A percentile compares a stretch with the other conserved stretches of the same genome.
These are phyloP conservation scores for Nothoprocta perdicaria DNA, from an alignment of 2,113 vertebrate genomes.

Conservation along the genomic window DNA sequence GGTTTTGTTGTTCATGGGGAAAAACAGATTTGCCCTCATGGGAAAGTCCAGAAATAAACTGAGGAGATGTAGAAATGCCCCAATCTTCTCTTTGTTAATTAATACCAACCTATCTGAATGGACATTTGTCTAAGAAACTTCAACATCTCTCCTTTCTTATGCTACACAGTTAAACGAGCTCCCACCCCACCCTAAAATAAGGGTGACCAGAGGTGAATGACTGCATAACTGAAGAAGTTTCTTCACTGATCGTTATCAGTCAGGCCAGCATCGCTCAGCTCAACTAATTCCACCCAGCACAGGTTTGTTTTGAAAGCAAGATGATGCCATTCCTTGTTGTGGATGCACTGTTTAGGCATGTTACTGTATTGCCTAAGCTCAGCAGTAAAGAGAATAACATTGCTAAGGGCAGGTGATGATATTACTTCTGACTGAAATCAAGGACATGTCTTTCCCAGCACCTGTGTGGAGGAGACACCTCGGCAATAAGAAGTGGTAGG, in stretches of 20 bases:
- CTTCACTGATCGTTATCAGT: constrained; percentile 41
- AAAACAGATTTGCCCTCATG: constrained; percentile 48
- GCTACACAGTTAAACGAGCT: neutral
- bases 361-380: constrained; percentile 57
- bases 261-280: constrained; percentile 10
- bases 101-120: neutral
- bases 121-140: neutral
- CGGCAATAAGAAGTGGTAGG: neutral
- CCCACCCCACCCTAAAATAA: neutral
- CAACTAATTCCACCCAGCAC: constrained; percentile 60
- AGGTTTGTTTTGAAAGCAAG: constrained; percentile 70
- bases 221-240: constrained; percentile 52
- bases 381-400: constrained; percentile 48
- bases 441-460: constrained; percentile 30
- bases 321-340: constrained; percentile 58
- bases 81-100: neutral
- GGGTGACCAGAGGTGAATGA: constrained; percentile 43
- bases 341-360: constrained; percentile 68
- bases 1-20: neutral
- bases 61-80: constrained; percentile 3
- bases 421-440: constrained; percentile 45
- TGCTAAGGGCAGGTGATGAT: constrained; percentile 51
- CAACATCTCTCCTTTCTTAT: neutral
- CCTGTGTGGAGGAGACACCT: neutral
- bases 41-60: constrained; percentile 23